These are phyloP conservation scores for Tylochromis polylepis DNA, from an alignment of 2,113 vertebrate species.

Conservation along the genomic window DNA sequence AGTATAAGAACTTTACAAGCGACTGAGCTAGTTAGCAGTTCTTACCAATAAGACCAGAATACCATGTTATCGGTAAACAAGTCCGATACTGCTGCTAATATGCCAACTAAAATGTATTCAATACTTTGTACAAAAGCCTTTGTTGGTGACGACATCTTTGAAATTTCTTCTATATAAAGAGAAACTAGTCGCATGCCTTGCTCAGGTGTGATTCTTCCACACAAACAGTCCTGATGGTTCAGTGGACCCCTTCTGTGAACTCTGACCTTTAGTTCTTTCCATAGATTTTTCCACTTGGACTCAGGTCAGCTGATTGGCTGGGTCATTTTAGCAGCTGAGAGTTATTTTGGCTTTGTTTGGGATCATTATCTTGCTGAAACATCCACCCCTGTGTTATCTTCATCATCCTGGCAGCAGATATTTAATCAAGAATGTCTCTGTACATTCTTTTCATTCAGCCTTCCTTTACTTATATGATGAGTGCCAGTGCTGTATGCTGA, in stretches of 20 bases:
- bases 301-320: too few species aligned
- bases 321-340: not conserved
- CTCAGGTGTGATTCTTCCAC: not conserved
- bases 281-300: not conserved
- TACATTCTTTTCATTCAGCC: not conserved
- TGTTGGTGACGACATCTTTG: not conserved
- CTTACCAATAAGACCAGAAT: not conserved
- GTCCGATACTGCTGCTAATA: not conserved
- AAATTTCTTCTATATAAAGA: not conserved
- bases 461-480: not conserved
- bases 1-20: not conserved
- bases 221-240: not conserved
- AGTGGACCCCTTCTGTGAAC: not conserved
- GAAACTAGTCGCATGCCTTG: fast-evolving
- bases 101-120: not conserved
- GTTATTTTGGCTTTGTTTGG: not conserved
- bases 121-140: not conserved
- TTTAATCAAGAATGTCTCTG: too few species aligned
- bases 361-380: not conserved
- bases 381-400: not conserved
- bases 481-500: not conserved
- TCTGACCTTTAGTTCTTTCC: not conserved
- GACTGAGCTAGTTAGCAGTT: not conserved
- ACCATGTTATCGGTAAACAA: not conserved
- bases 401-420: not conserved